phyloP scores from a whole-genome alignment of 2,888 invertebrate genomes.

The Brachylomia viminalis region DNA sequence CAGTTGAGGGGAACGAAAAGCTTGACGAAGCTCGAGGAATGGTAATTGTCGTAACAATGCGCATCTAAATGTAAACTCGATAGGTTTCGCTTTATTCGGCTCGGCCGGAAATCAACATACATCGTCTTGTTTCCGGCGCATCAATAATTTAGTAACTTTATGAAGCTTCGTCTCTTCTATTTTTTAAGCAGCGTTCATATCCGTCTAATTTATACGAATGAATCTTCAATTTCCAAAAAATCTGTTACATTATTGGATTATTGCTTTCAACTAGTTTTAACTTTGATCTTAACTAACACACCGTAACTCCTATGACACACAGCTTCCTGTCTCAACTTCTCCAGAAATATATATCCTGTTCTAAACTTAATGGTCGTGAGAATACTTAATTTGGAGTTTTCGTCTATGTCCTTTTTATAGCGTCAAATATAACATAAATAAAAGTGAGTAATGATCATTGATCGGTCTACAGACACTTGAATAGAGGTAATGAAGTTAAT shows the following conservation, averaged over 20 bases:
- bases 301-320: slow-evolving; percentile 51
- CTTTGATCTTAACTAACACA: slow-evolving; percentile 52
- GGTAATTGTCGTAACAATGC: slow-evolving; percentile 36
- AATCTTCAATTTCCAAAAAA: slow-evolving; percentile 25
- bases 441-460: slow-evolving; percentile 63
- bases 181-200: slow-evolving; percentile 1
- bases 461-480: slow-evolving; percentile 48
- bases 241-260: slow-evolving; percentile 23
- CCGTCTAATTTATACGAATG: slow-evolving; percentile 1
- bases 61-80: slow-evolving; percentile 36
- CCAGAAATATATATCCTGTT: slow-evolving; percentile 68
- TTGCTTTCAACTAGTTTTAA: slow-evolving; percentile 40
- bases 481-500: slow-evolving; percentile 56
- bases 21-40: slow-evolving; percentile 36
- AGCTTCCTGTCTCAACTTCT: slow-evolving; percentile 58
- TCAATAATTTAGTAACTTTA: slow-evolving; percentile 27
- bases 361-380: slow-evolving; percentile 63
- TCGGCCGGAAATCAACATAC: slow-evolving; percentile 48
- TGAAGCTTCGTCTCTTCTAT: slow-evolving; percentile 6
- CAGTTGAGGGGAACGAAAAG: slow-evolving; percentile 27
- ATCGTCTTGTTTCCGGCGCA: slow-evolving; percentile 35
- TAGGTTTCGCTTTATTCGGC: slow-evolving; percentile 36
- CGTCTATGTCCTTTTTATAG: slow-evolving; percentile 60
- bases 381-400: slow-evolving; percentile 56
- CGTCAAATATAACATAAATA: slow-evolving; percentile 61